Evolutionary conservation across 2,888 invertebrate genomes (phyloP), one percentile per base, ranked within the genome.

Genomic region (Mesoligia furuncula): DNA sequence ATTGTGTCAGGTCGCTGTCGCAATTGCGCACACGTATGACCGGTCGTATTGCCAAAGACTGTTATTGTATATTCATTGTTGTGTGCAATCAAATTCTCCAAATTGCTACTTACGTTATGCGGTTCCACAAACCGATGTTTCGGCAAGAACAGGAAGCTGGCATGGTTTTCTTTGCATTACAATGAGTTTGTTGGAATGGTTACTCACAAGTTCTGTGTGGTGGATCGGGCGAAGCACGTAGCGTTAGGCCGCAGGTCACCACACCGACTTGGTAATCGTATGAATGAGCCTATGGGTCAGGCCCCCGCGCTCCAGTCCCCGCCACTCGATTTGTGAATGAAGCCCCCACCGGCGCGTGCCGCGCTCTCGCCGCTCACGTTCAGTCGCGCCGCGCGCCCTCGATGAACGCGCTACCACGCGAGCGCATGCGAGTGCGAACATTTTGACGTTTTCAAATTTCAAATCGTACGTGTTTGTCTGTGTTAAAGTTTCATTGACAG

Each of bases 241-340:
- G 80, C 85, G 84, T 82, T 77, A 75, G 81, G 84, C 77, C 86
- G 87, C 86, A 84, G 87, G 87, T 89, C 88, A 89, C 81, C 87
- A 83, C 77, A 69, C 73, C 86, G 88, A 85, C 88, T 91, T 92
- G 90, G 89, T 92, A 91, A 90, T 89, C 89, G 93, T 92, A 95
- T 96, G 96, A 96, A 96, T 96, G 96, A 92, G 93, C 92, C 90
- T 86, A 86, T 89, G 89, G 89, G 89, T 89, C 89, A 88, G 87
- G 91, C 92, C 92, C 93, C 93, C 94, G 88, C 91, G 83, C 90
- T 80, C 88, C 85, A 90, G 86, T 90, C 94, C 94, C 95, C 95
- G 94, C 95, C 95, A 93, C 94, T 93, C 92, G 93, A 87, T 93
- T 95, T 95, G 95, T 96, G 96, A 96, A 96, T 96, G 96, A 95